These are phyloP conservation scores for Kuschelorhynchus macadamiae DNA, from an alignment of 2,888 invertebrate species.

Conservation along the genomic window DNA sequence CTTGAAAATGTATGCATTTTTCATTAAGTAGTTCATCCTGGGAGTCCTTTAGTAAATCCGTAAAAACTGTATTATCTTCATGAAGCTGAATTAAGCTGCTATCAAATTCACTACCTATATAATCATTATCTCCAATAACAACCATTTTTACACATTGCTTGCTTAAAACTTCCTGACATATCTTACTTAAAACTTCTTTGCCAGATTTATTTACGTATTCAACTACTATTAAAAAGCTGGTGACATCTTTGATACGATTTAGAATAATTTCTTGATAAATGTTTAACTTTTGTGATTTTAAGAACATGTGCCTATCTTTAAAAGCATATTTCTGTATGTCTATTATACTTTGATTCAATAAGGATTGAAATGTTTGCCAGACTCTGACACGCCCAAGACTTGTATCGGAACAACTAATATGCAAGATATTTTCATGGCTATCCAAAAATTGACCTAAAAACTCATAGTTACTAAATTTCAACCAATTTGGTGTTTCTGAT, in stretches of 20 bases:
- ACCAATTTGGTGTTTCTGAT: not conserved
- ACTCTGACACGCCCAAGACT: not conserved
- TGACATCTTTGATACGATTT: too few relatives aligned
- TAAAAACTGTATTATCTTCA: not conserved
- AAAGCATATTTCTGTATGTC: not conserved
- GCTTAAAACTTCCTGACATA: too few relatives aligned
- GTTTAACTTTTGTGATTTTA: too few relatives aligned
- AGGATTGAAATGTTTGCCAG: slow-evolving; percentile 4
- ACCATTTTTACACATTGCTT: not conserved
- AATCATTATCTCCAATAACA: not conserved
- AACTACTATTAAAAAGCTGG: too few relatives aligned
- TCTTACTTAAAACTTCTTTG: too few relatives aligned
- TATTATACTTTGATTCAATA: not conserved
- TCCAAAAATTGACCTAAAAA: not conserved
- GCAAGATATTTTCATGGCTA: not conserved
- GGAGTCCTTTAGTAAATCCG: not conserved
- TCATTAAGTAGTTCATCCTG: not conserved
- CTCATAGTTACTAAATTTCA: slow-evolving; percentile 3
- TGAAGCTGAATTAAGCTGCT: not conserved
- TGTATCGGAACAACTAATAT: slow-evolving; percentile 1
- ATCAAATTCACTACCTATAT: not conserved
- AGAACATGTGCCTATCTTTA: slow-evolving; percentile 1
- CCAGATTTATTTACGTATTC: too few relatives aligned
- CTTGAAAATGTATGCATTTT: slow-evolving; percentile 9
- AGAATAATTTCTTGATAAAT: too few relatives aligned